Percentiles rank a stretch among this genome's conserved stretches.
Conservation (phyloP, 2,113 vertebrate species). For the Progne subis region DNA sequence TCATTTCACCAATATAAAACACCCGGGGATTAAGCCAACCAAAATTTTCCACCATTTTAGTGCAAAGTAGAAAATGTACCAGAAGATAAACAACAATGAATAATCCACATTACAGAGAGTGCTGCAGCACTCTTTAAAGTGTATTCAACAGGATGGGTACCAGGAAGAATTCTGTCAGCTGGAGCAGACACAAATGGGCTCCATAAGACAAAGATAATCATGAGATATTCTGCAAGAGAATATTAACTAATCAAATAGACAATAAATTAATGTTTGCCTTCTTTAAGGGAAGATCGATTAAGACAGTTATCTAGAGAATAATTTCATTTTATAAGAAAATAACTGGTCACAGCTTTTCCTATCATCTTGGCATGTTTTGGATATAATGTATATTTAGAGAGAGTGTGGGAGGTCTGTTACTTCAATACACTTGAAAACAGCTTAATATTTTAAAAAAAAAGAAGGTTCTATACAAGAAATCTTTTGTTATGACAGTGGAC, state of each 20-base stretch:
- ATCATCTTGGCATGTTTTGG: not conserved
- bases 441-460: not conserved
- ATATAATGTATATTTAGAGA: not conserved
- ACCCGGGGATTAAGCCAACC: not conserved
- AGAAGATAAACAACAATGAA: not conserved
- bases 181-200: not conserved
- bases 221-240: not conserved
- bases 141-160: not conserved
- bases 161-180: not conserved
- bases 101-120: not conserved
- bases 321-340: not conserved
- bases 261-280: not conserved
- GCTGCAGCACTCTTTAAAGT: not conserved
- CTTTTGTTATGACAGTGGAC: not conserved
- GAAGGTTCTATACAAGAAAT: not conserved
- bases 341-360: not conserved
- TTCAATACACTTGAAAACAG: not conserved
- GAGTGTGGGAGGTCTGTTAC: not conserved
- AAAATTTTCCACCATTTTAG: conserved; percentile 5
- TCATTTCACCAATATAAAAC: not conserved
- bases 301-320: not conserved
- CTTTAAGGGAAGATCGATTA: not conserved
- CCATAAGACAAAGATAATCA: not conserved
- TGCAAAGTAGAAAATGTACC: not conserved
- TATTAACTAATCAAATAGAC: not conserved